Conservation (phyloP, 2,888 invertebrate genomes). For the Mayetiola destructor region DNA sequence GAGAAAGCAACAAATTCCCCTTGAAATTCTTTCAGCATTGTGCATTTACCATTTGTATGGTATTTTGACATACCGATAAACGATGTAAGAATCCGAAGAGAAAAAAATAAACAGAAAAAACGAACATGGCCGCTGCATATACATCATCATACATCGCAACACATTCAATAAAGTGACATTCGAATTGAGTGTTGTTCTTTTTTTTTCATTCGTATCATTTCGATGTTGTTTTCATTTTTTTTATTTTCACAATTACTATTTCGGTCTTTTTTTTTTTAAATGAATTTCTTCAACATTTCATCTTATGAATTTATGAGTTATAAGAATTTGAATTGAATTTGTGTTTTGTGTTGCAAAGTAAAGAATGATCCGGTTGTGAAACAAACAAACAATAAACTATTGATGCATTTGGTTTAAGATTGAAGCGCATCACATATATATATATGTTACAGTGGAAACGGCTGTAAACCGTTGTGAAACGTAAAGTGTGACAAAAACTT, state of each 20-base stretch:
- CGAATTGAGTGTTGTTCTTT: constrained; percentile 1
- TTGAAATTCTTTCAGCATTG: neutral
- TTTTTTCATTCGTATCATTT: neutral
- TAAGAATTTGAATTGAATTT: no score
- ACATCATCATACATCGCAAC: neutral
- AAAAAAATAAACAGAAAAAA: constrained; percentile 1
- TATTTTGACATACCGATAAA: neutral
- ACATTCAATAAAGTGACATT: constrained; percentile 6
- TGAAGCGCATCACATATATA: no score
- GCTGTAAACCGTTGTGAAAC: no score
- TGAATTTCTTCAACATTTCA: neutral
- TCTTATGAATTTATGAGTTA: constrained; percentile 3
- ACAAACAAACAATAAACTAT: no score
- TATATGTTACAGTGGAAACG: no score
- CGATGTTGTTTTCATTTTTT: neutral
- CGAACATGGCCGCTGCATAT: constrained; percentile 4
- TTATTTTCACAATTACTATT: neutral
- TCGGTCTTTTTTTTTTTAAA: no score
- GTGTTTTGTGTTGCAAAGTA: no score
- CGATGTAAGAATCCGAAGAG: neutral
- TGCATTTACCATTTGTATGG: neutral
- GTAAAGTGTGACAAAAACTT: no score
- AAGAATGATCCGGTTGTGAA: no score
- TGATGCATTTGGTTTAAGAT: no score
- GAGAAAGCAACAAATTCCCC: no score